Conservation (phyloP, 2,888 invertebrate species). For the Scaptomyza tumidula region DNA sequence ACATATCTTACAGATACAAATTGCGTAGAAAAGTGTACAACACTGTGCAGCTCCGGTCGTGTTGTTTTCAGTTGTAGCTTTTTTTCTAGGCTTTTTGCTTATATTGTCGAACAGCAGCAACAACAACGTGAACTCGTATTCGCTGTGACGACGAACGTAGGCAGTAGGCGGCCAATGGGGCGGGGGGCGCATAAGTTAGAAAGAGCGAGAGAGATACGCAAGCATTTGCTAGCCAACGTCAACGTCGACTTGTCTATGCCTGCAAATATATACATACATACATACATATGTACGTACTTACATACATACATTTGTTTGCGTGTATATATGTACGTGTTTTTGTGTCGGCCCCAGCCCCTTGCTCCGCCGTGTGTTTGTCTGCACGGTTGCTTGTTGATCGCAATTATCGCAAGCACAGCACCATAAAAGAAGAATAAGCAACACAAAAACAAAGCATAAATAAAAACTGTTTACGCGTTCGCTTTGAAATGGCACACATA, state of each 20-base stretch:
- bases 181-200: slow-evolving; percentile 19
- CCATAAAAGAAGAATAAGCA: slow-evolving; percentile 59
- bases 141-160: slow-evolving; percentile 42
- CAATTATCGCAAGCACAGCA: slow-evolving; percentile 69
- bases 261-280: background rate
- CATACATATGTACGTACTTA: background rate
- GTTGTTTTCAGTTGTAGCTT: slow-evolving; percentile 39
- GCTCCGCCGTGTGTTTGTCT: slow-evolving; percentile 7
- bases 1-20: slow-evolving; percentile 47
- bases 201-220: slow-evolving; percentile 31
- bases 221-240: slow-evolving; percentile 20
- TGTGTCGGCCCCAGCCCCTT: background rate
- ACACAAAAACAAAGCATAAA: slow-evolving; percentile 52
- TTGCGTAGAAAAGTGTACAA: slow-evolving; percentile 42
- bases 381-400: slow-evolving; percentile 53
- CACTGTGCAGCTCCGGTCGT: slow-evolving; percentile 21
- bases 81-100: slow-evolving; percentile 24
- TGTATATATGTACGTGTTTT: background rate
- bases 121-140: slow-evolving; percentile 55
- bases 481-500: slow-evolving; percentile 26
- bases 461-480: slow-evolving; percentile 68
- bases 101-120: slow-evolving; percentile 17
- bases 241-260: slow-evolving; percentile 26
- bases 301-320: background rate
- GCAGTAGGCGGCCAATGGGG: slow-evolving; percentile 15